These are phyloP conservation scores for Cichlasoma orientale DNA, from an alignment of 2,797 vertebrate genomes.

Conservation along the genomic window DNA sequence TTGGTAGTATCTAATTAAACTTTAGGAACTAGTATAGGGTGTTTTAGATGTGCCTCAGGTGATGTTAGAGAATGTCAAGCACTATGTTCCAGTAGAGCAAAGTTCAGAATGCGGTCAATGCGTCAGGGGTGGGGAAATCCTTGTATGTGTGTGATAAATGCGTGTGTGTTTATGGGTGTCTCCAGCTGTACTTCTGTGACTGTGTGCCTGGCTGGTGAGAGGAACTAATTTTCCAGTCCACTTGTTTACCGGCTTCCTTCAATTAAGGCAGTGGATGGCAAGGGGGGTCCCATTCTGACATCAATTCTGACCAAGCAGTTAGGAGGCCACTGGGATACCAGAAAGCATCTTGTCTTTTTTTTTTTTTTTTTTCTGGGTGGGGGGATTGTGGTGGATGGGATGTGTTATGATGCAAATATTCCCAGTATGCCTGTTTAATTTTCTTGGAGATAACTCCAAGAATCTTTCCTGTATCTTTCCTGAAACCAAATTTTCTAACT, in stretches of 20 bases:
- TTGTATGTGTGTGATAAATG: not conserved
- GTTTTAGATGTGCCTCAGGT: constrained; percentile 28
- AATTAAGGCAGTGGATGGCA: constrained; percentile 69
- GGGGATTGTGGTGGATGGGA: not conserved
- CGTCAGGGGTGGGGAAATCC: constrained; percentile 29
- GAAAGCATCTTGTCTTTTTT: constrained; percentile 34
- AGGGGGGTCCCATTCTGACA: constrained; percentile 65
- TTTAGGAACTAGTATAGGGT: not conserved
- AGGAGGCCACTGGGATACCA: constrained; percentile 13
- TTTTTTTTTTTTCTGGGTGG: not conserved
- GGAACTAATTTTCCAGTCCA: constrained; percentile 74
- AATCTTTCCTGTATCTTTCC: not conserved
- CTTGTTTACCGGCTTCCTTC: constrained; percentile 70
- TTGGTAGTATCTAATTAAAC: constrained; percentile 17
- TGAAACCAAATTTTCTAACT: not conserved
- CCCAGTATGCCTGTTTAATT: too few relatives aligned
- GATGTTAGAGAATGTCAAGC: constrained; percentile 30
- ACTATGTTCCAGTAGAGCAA: constrained; percentile 25
- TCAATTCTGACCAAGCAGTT: constrained; percentile 53
- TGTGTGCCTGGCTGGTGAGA: constrained; percentile 48
- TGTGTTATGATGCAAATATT: not conserved
- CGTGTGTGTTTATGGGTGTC: constrained; percentile 29
- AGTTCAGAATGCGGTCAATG: constrained; percentile 55
- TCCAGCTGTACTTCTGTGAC: constrained; percentile 45
- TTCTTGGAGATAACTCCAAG: not conserved